Base-by-base conservation (phyloP, 2,113 vertebrate genomes). In the Podocnemis expansa region DNA sequence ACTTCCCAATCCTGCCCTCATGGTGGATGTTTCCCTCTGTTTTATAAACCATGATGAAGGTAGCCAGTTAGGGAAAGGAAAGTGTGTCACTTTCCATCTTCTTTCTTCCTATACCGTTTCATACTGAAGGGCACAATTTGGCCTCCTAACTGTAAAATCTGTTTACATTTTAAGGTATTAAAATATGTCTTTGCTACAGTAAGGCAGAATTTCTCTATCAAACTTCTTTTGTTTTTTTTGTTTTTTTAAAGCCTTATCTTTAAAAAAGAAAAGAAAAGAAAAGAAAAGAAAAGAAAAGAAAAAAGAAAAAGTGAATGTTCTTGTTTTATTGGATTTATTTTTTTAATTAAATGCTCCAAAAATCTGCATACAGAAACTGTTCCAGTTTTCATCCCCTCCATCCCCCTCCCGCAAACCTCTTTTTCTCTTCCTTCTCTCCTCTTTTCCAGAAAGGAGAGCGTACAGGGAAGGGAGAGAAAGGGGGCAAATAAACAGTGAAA, bases 1-100 rank as follows among this genome's bases (percentile, higher is more conserved):
- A 41, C 41, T 43, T 11, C 70, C 19, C 47, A 55, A 6, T 5
- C 3, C 0, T 2, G 8, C 56, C 41, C 9, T 11, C 0, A 14
- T 43, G 34, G 80, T 8, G 51, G 5, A 10, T 1, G 2, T 85
- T 13, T 92, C 76, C 25, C 11, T 4, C 43, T 52, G 8, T 45
- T 82, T 45, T 1, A 27, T 10, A 93, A 63, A 2, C 29, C 11
- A 52, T 89, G 2, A 52, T 78, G 5, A 27, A 43, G 5, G 38
- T 55, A 17, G 4, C 41, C 63, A 84, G n/a, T 31, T 2, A 34
- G 86, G 10, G 45, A 5, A 84, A 93, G 54, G 1, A 90, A 84
- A 89, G 52, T 21, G 34, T 67, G 34, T 3, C 41, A 75, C 41
- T 10, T 75, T 43, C n/a, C 22, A 43, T 41, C 70, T 25, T 41